Evolutionary conservation across 2,888 invertebrate species (phyloP), one percentile per base, ranked within the genome.

Genomic region (Therioaphis trifolii): DNA sequence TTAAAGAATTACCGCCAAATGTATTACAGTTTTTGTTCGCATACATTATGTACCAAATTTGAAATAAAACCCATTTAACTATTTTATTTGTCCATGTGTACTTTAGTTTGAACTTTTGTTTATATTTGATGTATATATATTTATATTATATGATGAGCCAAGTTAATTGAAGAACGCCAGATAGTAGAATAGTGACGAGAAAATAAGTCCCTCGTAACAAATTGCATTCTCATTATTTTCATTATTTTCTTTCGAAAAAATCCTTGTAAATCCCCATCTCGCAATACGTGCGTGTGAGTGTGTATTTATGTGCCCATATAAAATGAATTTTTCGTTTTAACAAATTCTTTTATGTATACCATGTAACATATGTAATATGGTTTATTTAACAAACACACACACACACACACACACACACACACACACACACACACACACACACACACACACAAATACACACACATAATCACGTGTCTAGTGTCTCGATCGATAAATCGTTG

Each of bases 131-230:
- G 21, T 24, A 35, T 35, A 35, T 35, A 35, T 29, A 27, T 27
- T 2, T 27, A 5, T 27, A 27, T 46, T 27, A 27, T 46, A 24
- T 46, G 24, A 35, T 27, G 27, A 43, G 15, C 46, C 49, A 63
- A n/a, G 46, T 46, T 52, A 78, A 68, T 68, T 68, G 68, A 78
- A 40, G 40, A 40, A 52, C 18, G 24, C 7, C 11, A 15, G 78
- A 77, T 78, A 35, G 52, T 18, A 24, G 12, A 35, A 3, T 35
- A 35, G 12, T 21, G 21, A n/a, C n/a, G 52, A 35, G 18, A 0
- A 78, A 68, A 68, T 24, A 68, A 78, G 78, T 78, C 24, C 40
- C 78, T 40, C 24, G 40, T 27, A 40, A n/a, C 68, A 77, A 61
- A 77, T 35, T 18, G n/a, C 63, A 49, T 21, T 76, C 61, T 61